Base-by-base conservation (phyloP, 2,113 vertebrate genomes). In the Pseudolaguvia tuberculata region DNA sequence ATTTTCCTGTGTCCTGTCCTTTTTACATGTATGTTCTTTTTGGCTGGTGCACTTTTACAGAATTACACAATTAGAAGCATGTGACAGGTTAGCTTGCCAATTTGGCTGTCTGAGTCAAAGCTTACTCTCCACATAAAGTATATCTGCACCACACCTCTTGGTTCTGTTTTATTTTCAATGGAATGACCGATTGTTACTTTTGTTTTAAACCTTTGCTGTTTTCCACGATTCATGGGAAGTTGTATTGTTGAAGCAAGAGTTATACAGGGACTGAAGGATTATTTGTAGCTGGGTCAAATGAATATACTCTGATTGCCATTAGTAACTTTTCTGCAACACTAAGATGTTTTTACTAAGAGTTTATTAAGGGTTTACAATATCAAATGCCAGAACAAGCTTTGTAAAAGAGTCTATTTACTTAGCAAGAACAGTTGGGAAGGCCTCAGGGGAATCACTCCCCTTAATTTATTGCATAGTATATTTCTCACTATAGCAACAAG, bases 51-150 rank as follows among this genome's bases (percentile, higher is more conserved):
- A 71, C 74, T 84, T 77, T 86, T 42, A 78, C 73, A 50, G 17
- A 63, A 65, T 45, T 65, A 88, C 87, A 78, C 82, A 87, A 91
- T 87, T 81, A 81, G 81, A 88, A 83, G 72, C 90, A 87, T 85
- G 84, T 89, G 87, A 86, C 78, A 35, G 2, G 10, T 48, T 48
- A 58, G 72, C 70, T 88, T 89, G 86, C 87, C 87, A 84, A 87
- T 88, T 83, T 89, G 85, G 84, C 83, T 4, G 68, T 82, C 86
- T 86, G 77, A 0, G 9, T 84, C 81, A 79, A 78, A 83, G 65
- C 1, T 58, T 76, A 71, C 75, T 35, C 15, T 72, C 55, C 68
- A 73, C 56, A 18, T 51, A 39, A 31, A 29, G 39, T 23, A 39
- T 52, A 59, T 51, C 21, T 31, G 17, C 20, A 53, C 39, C 74